These are phyloP conservation scores for Oreochromis tanganicae DNA, from an alignment of 2,113 vertebrate species.

Conservation along the genomic window DNA sequence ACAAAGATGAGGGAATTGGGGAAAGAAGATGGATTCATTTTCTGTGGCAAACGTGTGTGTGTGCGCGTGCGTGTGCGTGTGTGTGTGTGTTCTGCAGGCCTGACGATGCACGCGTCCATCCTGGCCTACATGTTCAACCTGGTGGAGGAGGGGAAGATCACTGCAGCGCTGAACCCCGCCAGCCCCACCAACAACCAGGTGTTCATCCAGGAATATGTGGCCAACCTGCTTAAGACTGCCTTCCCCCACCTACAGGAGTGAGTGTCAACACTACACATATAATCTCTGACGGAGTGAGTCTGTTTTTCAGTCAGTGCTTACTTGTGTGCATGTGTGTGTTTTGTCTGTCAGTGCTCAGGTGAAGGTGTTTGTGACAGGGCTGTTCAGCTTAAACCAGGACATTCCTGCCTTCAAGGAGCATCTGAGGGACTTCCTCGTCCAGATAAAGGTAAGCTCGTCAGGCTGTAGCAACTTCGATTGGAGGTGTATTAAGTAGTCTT, in stretches of 20 bases:
- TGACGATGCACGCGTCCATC: conserved; percentile 99
- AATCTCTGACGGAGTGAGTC: neutral
- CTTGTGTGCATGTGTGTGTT: neutral
- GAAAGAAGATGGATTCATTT: neutral
- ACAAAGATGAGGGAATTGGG: neutral
- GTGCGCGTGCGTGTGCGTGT: neutral
- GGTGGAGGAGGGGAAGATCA: conserved; percentile 98
- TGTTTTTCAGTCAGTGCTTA: conserved; percentile 19
- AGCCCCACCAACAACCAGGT: conserved; percentile 88
- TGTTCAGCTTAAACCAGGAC: conserved; percentile 99
- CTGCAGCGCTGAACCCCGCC: conserved; percentile 81
- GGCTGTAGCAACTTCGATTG: neutral
- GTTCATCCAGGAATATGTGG: conserved; percentile 98
- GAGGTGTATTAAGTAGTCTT: neutral
- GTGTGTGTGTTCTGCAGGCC: conserved; percentile 69
- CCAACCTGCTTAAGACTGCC: conserved; percentile 96
- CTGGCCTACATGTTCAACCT: conserved; percentile 99
- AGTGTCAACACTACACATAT: conserved; percentile 44
- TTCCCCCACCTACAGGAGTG: conserved; percentile 99
- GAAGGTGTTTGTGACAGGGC: conserved; percentile 97
- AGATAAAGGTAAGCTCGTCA: conserved; percentile 87
- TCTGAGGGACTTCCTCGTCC: conserved; percentile 95
- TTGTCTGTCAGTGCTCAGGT: conserved; percentile 87
- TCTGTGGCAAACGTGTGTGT: neutral
- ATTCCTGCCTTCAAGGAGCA: conserved; percentile 99